Percentiles rank a stretch among this genome's conserved stretches.
Evolutionary conservation across 2,888 invertebrate genomes (phyloP).

Genomic region (Hecatera dysodea): DNA sequence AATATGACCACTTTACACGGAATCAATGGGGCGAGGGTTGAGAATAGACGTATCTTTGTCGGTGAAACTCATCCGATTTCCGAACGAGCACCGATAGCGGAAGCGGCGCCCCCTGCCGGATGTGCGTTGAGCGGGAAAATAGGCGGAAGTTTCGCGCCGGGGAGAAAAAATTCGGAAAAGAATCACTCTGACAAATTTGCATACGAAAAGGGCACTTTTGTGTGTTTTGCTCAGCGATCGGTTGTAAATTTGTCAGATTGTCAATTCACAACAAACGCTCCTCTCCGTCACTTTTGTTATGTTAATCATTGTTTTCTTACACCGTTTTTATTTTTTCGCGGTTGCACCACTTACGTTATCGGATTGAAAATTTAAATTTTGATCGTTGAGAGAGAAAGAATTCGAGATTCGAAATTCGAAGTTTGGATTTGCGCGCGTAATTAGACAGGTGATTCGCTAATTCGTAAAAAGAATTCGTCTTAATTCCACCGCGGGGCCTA

Average conservation of each 20-base stretch:
- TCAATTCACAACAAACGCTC: slow-evolving; percentile 85
- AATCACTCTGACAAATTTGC: slow-evolving; percentile 87
- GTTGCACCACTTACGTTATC: slow-evolving; percentile 59
- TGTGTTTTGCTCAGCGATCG: slow-evolving; percentile 84
- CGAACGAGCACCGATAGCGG: slow-evolving; percentile 84
- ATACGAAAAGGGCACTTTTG: slow-evolving; percentile 88
- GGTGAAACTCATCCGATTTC: slow-evolving; percentile 84
- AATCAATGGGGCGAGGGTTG: slow-evolving; percentile 80
- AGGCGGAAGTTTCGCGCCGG: slow-evolving; percentile 88
- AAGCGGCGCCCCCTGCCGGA: slow-evolving; percentile 84
- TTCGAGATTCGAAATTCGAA: slow-evolving; percentile 76
- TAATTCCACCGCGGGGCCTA: slow-evolving; percentile 78
- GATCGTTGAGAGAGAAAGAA: slow-evolving; percentile 58
- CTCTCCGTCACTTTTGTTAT: slow-evolving; percentile 87
- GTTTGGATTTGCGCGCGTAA: slow-evolving; percentile 81
- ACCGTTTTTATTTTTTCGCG: slow-evolving; percentile 69
- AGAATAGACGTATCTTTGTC: slow-evolving; percentile 81
- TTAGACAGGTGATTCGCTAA: slow-evolving; percentile 90
- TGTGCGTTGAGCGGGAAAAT: slow-evolving; percentile 90
- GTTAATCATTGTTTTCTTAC: slow-evolving; percentile 82
- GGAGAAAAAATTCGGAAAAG: slow-evolving; percentile 84
- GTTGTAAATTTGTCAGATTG: slow-evolving; percentile 90
- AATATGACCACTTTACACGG: slow-evolving; percentile 79
- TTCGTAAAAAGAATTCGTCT: slow-evolving; percentile 87
- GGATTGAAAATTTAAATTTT: slow-evolving; percentile 62